Percentiles rank a stretch among this genome's conserved stretches.
Conservation (phyloP, 64 coral and sea anemone genomes). For the Dendrophyllia cribrosa region DNA sequence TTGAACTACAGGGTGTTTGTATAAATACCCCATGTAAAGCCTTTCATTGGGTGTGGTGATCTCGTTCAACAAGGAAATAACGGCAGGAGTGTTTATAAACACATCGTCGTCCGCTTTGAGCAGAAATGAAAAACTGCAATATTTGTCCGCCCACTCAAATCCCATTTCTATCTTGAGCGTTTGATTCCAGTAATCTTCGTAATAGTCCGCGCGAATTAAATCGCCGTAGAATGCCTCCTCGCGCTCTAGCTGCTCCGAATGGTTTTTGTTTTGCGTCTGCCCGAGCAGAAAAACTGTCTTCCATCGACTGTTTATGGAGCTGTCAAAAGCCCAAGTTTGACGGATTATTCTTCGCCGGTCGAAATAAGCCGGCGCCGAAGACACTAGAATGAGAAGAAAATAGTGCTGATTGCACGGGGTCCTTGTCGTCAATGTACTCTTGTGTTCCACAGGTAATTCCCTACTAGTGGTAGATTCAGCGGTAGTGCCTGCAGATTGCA, state of each 20-base stretch:
- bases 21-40: constrained; percentile 69
- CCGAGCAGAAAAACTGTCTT: constrained; percentile 68
- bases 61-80: constrained; percentile 30
- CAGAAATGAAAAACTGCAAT: constrained; percentile 69
- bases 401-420: constrained; percentile 20
- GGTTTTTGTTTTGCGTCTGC: constrained; percentile 19
- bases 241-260: constrained; percentile 13
- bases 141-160: constrained; percentile 70
- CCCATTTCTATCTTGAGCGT: constrained; percentile 66
- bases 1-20: constrained; percentile 37
- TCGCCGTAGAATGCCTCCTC: constrained; percentile 72
- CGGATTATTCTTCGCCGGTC: constrained; percentile 59
- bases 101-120: constrained; percentile 81
- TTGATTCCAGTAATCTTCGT: constrained; percentile 59
- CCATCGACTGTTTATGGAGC: constrained; percentile 37
- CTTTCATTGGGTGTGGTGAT: constrained; percentile 16
- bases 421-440: constrained; percentile 1
- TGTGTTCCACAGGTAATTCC: background rate
- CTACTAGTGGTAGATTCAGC: background rate
- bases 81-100: constrained; percentile 56
- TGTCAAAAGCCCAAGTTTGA: constrained; percentile 71
- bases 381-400: constrained; percentile 67
- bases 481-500: background rate
- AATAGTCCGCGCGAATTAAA: constrained; percentile 51
- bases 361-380: constrained; percentile 46